These are phyloP conservation scores for Microctonus aethiopoides DNA, from an alignment of 2,888 invertebrate species.

Conservation along the genomic window DNA sequence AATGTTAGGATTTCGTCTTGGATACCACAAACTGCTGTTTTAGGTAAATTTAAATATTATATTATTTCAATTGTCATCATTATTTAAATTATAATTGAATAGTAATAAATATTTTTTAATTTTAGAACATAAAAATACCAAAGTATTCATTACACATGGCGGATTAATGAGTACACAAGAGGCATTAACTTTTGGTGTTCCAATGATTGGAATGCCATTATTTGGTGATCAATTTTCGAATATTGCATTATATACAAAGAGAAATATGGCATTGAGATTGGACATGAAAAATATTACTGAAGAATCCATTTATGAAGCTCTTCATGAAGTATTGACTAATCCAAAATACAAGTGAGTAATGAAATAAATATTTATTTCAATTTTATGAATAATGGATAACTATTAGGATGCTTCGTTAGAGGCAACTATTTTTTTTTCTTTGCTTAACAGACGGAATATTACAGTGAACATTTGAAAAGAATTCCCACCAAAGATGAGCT, in stretches of 20 bases:
- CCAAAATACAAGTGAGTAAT: constrained; percentile 57
- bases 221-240: constrained; percentile 56
- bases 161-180: constrained; percentile 53
- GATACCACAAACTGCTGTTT: constrained; percentile 52
- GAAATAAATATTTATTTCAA: not conserved
- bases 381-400: not conserved
- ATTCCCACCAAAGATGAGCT: no score
- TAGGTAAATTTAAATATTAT: constrained; percentile 37
- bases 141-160: constrained; percentile 54
- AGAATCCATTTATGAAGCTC: constrained; percentile 57
- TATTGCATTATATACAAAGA: constrained; percentile 45
- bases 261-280: constrained; percentile 46
- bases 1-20: constrained; percentile 47
- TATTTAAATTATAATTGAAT: no score
- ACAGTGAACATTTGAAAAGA: no score
- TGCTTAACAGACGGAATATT: no score
- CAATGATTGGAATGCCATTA: constrained; percentile 53
- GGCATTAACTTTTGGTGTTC: constrained; percentile 49
- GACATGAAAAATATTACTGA: constrained; percentile 53
- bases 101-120: not conserved
- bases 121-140: constrained; percentile 50
- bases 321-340: constrained; percentile 63
- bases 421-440: no score
- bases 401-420: no score
- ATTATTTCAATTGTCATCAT: not conserved